Percentiles rank a stretch among this genome's conserved stretches.
Conservation (phyloP, 1,140 invertebrate species). For the Ips nitidus region DNA sequence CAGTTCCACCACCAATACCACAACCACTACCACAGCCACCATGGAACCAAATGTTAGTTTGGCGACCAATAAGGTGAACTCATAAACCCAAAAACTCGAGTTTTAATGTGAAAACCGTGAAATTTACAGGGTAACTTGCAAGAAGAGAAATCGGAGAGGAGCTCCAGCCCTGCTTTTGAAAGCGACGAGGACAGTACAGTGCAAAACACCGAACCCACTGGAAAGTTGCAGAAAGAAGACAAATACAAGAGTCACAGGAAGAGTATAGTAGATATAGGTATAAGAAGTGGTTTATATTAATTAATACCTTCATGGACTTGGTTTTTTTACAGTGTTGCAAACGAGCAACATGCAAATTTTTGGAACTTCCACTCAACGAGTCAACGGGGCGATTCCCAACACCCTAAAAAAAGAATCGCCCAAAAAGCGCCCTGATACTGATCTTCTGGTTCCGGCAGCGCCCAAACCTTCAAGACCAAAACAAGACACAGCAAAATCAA, state of each 20-base stretch:
- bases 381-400: conserved; percentile 29
- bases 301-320: too few species aligned
- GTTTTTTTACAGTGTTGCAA: conserved; percentile 25
- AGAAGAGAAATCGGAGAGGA: conserved; percentile 80
- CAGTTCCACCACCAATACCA: conserved; percentile 60
- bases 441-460: conserved; percentile 9
- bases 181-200: conserved; percentile 85
- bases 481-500: conserved; percentile 6
- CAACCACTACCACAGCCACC: conserved; percentile 57
- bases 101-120: background rate
- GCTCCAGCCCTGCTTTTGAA: conserved; percentile 93
- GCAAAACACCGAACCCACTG: conserved; percentile 50
- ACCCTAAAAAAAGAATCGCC: conserved; percentile 7
- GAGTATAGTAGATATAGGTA: conserved; percentile 34
- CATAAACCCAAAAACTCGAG: background rate
- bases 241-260: conserved; percentile 29
- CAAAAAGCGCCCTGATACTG: conserved; percentile 8
- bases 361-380: conserved; percentile 26
- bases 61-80: conserved; percentile 17
- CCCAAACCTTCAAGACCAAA: conserved; percentile 11
- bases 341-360: conserved; percentile 53
- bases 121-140: conserved; percentile 27
- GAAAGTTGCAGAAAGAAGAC: conserved; percentile 30
- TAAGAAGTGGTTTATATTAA: background rate
- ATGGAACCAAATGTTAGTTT: conserved; percentile 70